These are phyloP conservation scores for Chorisops tibialis DNA, from an alignment of 2,888 invertebrate species.

Conservation along the genomic window DNA sequence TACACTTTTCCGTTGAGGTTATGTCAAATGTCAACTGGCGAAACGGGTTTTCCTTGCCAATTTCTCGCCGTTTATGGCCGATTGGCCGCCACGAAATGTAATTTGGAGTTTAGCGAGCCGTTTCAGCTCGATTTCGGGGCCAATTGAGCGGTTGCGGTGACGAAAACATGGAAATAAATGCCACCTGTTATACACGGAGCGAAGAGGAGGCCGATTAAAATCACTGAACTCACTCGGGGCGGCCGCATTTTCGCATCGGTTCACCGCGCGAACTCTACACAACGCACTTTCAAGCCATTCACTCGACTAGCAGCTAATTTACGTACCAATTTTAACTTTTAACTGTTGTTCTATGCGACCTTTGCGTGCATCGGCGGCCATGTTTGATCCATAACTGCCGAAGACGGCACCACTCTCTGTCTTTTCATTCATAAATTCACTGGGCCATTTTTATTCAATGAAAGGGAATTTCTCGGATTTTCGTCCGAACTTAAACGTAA, in stretches of 20 bases:
- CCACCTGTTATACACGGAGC: conserved; percentile 25
- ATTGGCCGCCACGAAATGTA: too few species aligned
- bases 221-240: background rate
- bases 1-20: conserved; percentile 22
- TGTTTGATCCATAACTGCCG: conserved; percentile 76
- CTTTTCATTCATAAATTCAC: conserved; percentile 19
- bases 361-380: conserved; percentile 87
- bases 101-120: background rate
- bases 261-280: background rate
- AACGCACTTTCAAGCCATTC: background rate
- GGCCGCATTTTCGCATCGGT: background rate
- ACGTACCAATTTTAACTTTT: conserved; percentile 91
- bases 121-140: background rate
- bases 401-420: conserved; percentile 6
- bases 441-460: conserved; percentile 5
- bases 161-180: conserved; percentile 22
- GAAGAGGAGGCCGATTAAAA: background rate
- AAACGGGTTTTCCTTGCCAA: conserved; percentile 10
- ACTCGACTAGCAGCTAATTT: conserved; percentile 36
- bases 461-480: conserved; percentile 8
- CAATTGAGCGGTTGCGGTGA: background rate
- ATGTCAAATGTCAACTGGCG: conserved; percentile 20
- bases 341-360: conserved; percentile 90
- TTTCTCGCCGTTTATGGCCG: too few species aligned
- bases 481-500: conserved; percentile 4